phyloP scores from a whole-genome alignment of 1,140 invertebrate genomes.

The Leptinotarsa undecemlineata region DNA sequence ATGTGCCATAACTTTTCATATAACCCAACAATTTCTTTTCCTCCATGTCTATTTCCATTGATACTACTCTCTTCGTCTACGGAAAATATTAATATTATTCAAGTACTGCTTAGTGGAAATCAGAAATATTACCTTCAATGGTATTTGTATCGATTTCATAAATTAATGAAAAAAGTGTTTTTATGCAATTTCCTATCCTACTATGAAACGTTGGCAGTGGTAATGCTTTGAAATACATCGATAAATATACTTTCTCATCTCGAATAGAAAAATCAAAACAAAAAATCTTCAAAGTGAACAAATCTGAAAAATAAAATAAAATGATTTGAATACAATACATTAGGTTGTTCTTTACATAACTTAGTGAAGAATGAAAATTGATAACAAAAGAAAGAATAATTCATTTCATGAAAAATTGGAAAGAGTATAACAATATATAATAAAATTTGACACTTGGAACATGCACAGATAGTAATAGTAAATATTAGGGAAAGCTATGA shows the following conservation, averaged over 20 bases:
- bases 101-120: no score
- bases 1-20: constrained; percentile 37
- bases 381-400: no score
- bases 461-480: no score
- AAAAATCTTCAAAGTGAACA: constrained; percentile 14
- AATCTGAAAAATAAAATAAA: constrained; percentile 18
- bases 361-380: not conserved
- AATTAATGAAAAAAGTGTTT: constrained; percentile 39
- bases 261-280: not conserved
- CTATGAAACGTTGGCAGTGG: constrained; percentile 42
- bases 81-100: constrained; percentile 20
- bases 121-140: not conserved
- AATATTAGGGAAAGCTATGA: no score
- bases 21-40: constrained; percentile 35
- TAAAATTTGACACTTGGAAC: not conserved
- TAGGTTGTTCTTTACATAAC: no score
- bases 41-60: constrained; percentile 27
- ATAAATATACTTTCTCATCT: constrained; percentile 25
- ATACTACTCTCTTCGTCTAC: constrained; percentile 23
- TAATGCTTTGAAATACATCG: constrained; percentile 39
- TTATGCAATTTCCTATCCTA: constrained; percentile 40
- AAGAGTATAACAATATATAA: no score
- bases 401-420: no score
- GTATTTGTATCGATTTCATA: constrained; percentile 12
- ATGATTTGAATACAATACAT: not conserved